phyloP scores from a whole-genome alignment of 2,888 invertebrate genomes.

The Dione vanillae region DNA sequence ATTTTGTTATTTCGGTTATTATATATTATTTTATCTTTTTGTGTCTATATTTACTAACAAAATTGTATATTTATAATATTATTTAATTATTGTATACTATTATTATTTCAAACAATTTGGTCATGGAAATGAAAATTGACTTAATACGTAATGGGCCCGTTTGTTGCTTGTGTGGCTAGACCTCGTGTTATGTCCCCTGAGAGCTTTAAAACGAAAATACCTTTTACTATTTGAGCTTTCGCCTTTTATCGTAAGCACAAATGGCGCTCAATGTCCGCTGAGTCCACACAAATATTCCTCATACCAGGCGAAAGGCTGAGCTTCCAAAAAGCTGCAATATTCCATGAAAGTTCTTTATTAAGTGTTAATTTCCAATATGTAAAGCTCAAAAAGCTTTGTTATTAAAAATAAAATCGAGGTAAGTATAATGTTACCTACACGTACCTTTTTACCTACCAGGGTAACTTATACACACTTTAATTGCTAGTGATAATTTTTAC shows the following conservation, averaged over 20 bases:
- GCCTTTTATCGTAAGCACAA: slow-evolving; percentile 47
- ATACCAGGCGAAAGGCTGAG: slow-evolving; percentile 36
- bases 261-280: slow-evolving; percentile 45
- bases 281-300: slow-evolving; percentile 36
- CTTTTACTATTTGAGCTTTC: slow-evolving; percentile 39
- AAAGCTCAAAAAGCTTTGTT: slow-evolving; percentile 11
- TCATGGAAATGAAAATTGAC: slow-evolving; percentile 48
- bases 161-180: slow-evolving; percentile 54
- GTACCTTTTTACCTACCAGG: slow-evolving; percentile 9
- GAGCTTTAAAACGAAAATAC: slow-evolving; percentile 46
- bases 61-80: not conserved
- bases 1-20: not conserved
- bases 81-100: slow-evolving; percentile 14
- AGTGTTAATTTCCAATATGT: not conserved
- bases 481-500: slow-evolving; percentile 20
- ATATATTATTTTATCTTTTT: not conserved
- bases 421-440: slow-evolving; percentile 23
- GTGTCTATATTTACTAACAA: not conserved
- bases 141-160: slow-evolving; percentile 50
- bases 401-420: slow-evolving; percentile 3
- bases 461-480: slow-evolving; percentile 7
- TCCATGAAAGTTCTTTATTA: slow-evolving; percentile 5
- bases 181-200: slow-evolving; percentile 49
- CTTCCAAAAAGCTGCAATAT: slow-evolving; percentile 32
- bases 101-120: slow-evolving; percentile 40